phyloP scores from a whole-genome alignment of 2,888 invertebrate species.

The Synanthedon vespiformis region DNA sequence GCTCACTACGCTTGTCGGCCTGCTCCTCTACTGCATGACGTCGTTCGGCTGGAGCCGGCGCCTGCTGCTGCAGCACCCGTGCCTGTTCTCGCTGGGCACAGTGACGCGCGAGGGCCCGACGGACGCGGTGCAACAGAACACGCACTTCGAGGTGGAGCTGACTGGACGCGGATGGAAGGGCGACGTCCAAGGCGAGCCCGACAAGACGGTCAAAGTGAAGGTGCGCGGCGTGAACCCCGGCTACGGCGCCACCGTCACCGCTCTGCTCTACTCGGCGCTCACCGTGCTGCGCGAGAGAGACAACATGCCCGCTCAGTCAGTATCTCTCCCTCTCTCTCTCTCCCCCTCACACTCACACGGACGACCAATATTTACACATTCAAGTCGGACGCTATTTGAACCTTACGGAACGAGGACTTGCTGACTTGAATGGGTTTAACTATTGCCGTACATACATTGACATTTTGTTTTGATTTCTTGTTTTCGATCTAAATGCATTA shows the following conservation, averaged over 20 bases:
- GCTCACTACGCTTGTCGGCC: constrained; percentile 63
- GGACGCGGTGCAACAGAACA: constrained; percentile 69
- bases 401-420: too few relatives aligned
- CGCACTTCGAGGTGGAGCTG: constrained; percentile 76
- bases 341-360: too few relatives aligned
- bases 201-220: constrained; percentile 74
- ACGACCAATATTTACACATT: too few relatives aligned
- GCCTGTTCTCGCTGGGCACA: constrained; percentile 77
- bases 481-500: too few relatives aligned
- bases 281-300: too few relatives aligned
- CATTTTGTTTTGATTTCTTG: too few relatives aligned
- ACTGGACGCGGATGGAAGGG: constrained; percentile 82
- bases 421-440: too few relatives aligned
- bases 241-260: constrained; percentile 83
- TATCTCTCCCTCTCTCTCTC: too few relatives aligned
- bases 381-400: too few relatives aligned
- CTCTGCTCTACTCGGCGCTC: too few relatives aligned
- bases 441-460: too few relatives aligned
- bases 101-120: constrained; percentile 76
- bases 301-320: too few relatives aligned
- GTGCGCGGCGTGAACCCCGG: constrained; percentile 79
- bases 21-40: constrained; percentile 38
- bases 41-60: constrained; percentile 19
- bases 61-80: constrained; percentile 29
- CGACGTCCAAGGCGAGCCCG: constrained; percentile 65